phyloP scores from a whole-genome alignment of 2,888 invertebrate species.

The Epinotia ramella region DNA sequence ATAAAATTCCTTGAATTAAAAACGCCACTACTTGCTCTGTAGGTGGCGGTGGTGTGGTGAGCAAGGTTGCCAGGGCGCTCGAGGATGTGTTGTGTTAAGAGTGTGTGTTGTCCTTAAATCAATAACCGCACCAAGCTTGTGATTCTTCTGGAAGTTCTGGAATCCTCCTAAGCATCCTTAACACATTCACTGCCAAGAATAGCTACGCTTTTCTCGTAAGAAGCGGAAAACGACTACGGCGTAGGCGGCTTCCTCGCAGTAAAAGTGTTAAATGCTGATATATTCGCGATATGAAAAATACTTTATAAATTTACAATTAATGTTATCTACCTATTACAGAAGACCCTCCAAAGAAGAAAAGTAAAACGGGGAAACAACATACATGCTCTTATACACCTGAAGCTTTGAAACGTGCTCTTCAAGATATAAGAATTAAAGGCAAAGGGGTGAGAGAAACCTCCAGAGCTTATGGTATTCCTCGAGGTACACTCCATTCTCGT shows the following conservation, averaged over 20 bases:
- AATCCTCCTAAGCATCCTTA: neutral
- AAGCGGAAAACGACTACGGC: too few species aligned
- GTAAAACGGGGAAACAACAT: neutral
- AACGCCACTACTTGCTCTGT: too few species aligned
- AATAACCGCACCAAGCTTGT: too few species aligned
- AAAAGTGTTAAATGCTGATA: too few species aligned
- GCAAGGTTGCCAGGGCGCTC: too few species aligned
- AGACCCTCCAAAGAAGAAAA: neutral
- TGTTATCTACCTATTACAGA: constrained; percentile 1
- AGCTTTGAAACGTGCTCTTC: constrained; percentile 10
- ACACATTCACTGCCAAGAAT: neutral
- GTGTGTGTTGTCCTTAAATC: too few species aligned
- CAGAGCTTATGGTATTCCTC: constrained; percentile 8
- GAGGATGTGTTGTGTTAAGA: too few species aligned
- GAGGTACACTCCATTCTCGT: neutral
- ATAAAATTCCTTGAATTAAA: neutral
- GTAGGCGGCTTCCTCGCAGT: too few species aligned
- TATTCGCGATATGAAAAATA: too few species aligned
- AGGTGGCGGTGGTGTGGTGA: too few species aligned
- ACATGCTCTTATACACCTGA: neutral
- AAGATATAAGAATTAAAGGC: constrained; percentile 16
- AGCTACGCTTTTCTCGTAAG: too few species aligned
- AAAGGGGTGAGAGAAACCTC: neutral
- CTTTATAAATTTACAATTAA: neutral
- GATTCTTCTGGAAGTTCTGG: neutral